Conservation (phyloP, 2,797 vertebrate genomes). For the Pelodytes ibericus region DNA sequence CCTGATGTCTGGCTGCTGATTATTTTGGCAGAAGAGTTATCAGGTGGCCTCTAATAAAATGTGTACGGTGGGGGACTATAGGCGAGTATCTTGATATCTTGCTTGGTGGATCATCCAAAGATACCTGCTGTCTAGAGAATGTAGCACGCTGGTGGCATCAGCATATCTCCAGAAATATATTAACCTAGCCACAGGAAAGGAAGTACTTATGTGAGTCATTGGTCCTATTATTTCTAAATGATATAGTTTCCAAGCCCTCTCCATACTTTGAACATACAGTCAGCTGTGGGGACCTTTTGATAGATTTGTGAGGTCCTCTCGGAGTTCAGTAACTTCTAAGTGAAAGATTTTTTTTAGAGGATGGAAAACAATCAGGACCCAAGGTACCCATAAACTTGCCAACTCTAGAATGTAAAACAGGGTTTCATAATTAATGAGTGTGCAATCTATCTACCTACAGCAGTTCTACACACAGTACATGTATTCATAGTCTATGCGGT, state of each 20-base stretch:
- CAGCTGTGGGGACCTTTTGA: slow-evolving; percentile 35
- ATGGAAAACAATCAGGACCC: slow-evolving; percentile 52
- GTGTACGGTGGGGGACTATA: not conserved
- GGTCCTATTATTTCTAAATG: slow-evolving; percentile 26
- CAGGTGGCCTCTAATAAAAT: not conserved
- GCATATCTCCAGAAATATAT: slow-evolving; percentile 19
- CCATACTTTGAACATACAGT: slow-evolving; percentile 24
- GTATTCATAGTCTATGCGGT: slow-evolving; percentile 22
- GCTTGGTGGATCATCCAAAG: not conserved
- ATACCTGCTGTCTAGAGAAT: not conserved
- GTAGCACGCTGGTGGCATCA: slow-evolving; percentile 4
- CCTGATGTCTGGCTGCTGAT: not conserved
- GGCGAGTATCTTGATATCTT: not conserved
- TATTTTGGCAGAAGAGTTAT: not conserved
- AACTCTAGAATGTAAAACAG: slow-evolving; percentile 42
- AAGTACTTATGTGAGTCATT: slow-evolving; percentile 29
- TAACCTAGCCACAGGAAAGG: not conserved
- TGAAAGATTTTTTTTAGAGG: slow-evolving; percentile 30
- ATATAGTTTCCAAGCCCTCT: slow-evolving; percentile 32
- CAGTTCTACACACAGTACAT: slow-evolving; percentile 30
- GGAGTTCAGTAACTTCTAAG: slow-evolving; percentile 29
- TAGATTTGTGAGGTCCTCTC: slow-evolving; percentile 45
- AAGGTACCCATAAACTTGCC: slow-evolving; percentile 50
- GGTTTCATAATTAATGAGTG: slow-evolving; percentile 42
- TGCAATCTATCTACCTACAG: slow-evolving; percentile 39